Base-by-base conservation (phyloP, 1,140 invertebrate genomes). In the Bombus impatiens region DNA sequence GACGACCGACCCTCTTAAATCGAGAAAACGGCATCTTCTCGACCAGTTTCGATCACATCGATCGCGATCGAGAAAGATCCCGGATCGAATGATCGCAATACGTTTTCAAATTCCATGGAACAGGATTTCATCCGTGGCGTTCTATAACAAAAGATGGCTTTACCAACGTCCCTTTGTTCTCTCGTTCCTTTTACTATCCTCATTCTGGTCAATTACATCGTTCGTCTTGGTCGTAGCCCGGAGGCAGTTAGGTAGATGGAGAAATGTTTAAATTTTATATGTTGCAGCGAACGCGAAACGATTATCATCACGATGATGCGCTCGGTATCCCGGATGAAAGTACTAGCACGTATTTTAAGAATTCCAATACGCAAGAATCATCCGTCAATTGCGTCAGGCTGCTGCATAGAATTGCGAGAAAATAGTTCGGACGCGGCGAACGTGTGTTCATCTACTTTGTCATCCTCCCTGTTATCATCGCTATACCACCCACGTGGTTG, bases 21-120 rank as follows among this genome's bases (percentile, higher is more conserved):
- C 82, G 67, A 74, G 75, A 13, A 88, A 83, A 62, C 67, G n/a
- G n/a, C 81, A 42, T 67, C 44, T 42, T 4, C 67, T 67, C 35
- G 67, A 28, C 40, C 22, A 68, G 22, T 40, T 10, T 71, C 57
- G 53, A 89, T 86, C 57, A 59, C 74, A 22, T 37, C 67, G 67
- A 68, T 68, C 9, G 67, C 62, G 32, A 77, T 70, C 84, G 59
- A 12, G 15, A 53, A 47, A n/a, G 5, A 40, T 77, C 67, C 37
- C 59, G 35, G 71, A 74, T 86, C 59, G 70, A 88, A 76, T 62
- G 72, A 59, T 78, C 77, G 40, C 67, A 67, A 89, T 82, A 71
- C 62, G 37, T 84, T 81, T 89, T 84, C 85, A 32, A 87, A 89
- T 82, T 86, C 78, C 78, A 42, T 67, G 13, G 42, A 22, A 28